phyloP scores from a whole-genome alignment of 2,797 vertebrate species.

The Pseudomugil tenellus region DNA sequence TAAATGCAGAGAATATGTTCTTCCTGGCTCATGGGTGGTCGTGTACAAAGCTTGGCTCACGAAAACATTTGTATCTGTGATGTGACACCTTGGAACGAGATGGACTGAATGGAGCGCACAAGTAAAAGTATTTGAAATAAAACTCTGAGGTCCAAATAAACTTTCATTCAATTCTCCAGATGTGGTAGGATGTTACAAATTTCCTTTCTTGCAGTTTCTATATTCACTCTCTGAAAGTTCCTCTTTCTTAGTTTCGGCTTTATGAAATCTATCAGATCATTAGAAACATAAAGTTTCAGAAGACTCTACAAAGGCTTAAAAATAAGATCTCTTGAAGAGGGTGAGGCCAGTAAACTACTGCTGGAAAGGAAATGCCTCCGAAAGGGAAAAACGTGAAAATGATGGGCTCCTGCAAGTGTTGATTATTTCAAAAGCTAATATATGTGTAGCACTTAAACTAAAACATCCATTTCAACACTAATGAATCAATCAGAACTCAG shows the following conservation, averaged over 20 bases:
- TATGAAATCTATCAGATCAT: constrained; percentile 62
- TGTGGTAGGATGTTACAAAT: constrained; percentile 21
- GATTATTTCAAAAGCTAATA: constrained; percentile 18
- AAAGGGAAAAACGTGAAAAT: constrained; percentile 34
- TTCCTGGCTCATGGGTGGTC: constrained; percentile 61
- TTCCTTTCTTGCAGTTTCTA: constrained; percentile 24
- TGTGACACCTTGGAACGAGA: constrained; percentile 26
- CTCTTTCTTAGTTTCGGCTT: constrained; percentile 40
- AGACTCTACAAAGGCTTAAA: constrained; percentile 59
- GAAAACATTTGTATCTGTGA: constrained; percentile 30
- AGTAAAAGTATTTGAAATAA: background rate
- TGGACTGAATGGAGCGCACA: background rate
- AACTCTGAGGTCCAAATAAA: constrained; percentile 1
- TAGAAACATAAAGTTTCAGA: constrained; percentile 54
- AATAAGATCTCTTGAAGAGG: constrained; percentile 39
- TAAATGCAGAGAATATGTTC: constrained; percentile 61
- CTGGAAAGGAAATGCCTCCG: constrained; percentile 15
- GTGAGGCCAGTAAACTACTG: constrained; percentile 34
- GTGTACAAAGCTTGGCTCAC: constrained; percentile 45
- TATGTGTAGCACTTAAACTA: constrained; percentile 4
- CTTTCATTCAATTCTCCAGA: constrained; percentile 7
- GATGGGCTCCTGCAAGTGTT: background rate
- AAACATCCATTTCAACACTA: background rate
- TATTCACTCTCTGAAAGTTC: constrained; percentile 32
- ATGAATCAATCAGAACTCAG: constrained; percentile 14